Base-by-base conservation (phyloP, 2,888 invertebrate species). In the Agapetus fuscipes region DNA sequence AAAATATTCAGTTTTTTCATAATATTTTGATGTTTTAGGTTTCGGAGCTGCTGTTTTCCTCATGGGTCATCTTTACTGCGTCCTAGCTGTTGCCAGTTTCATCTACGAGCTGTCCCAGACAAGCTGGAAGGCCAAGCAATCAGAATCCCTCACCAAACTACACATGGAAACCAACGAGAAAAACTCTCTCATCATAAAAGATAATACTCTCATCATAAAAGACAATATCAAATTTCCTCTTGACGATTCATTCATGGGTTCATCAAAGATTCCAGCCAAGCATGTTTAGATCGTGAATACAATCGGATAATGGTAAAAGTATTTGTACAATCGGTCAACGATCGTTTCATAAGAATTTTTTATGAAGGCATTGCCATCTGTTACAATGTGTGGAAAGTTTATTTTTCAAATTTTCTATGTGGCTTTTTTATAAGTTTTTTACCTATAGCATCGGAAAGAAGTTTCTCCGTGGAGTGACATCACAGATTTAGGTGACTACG, bases 11-110 rank as follows among this genome's bases (percentile, higher is more conserved):
- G n/a, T n/a, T n/a, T n/a, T n/a, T n/a, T n/a, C n/a, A n/a, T n/a
- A n/a, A n/a, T n/a, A n/a, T n/a, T 13, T n/a, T 4, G 4, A 17
- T 12, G 7, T 58, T 60, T 16, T 60, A 70, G 70, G 63, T 53
- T 57, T 66, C 46, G 59, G 61, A 3, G 61, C 65, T 51, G 58
- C 59, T 1, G 46, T 68, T 2, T 61, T 68, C 50, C 57, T 67
- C 34, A 41, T 65, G 10, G 61, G 65, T 3, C 68, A 64, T 51
- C 52, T 68, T 26, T 70, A 70, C 57, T 66, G 66, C 1, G 66
- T 69, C 20, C 62, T 62, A 51, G 62, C 66, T 2, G 69, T 69
- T 4, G 62, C 59, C 47, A 68, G 67, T 44, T 68, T 67, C 53
- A 62, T 41, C 6, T 45, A 43, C 13, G 48, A 48, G 15, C 32